A percentile compares a stretch with the other conserved stretches of the same genome.
Evolutionary conservation across 1,140 invertebrate species (phyloP).

Genomic region (Carcinoscorpius rotundicauda): DNA sequence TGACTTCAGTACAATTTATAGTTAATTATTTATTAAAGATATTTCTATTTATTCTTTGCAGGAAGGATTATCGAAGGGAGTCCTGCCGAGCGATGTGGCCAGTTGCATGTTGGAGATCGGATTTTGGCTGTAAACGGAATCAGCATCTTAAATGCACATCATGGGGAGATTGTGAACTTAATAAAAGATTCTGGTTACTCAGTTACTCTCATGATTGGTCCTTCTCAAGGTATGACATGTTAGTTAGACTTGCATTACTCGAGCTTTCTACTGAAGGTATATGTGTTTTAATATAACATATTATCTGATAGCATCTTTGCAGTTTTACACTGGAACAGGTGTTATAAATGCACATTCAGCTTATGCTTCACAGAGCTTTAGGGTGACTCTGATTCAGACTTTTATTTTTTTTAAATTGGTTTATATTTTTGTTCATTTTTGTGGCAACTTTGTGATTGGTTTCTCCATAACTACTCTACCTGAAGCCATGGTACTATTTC

Average conservation of each 20-base stretch:
- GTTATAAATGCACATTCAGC: background rate
- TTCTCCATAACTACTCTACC: too few species aligned
- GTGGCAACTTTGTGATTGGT: too few species aligned
- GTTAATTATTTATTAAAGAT: too few species aligned
- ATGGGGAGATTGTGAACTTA: conserved; percentile 87
- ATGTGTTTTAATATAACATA: background rate
- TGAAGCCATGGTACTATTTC: too few species aligned
- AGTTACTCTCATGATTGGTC: conserved; percentile 11
- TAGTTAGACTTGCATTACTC: background rate
- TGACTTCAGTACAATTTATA: too few species aligned
- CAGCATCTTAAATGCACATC: conserved; percentile 79
- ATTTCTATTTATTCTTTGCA: background rate
- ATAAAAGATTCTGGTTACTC: conserved; percentile 76
- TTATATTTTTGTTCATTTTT: too few species aligned
- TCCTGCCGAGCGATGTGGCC: conserved; percentile 81
- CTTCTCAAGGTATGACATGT: background rate
- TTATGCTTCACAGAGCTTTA: too few species aligned
- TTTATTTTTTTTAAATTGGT: too few species aligned
- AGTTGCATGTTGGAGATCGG: conserved; percentile 83
- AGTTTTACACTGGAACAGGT: background rate
- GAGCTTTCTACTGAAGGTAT: background rate
- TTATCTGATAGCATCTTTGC: background rate
- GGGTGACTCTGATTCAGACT: too few species aligned
- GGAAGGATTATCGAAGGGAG: conserved; percentile 83
- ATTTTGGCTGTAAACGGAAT: conserved; percentile 91